Evolutionary conservation across 2,888 invertebrate genomes (phyloP).

Genomic region (Drosophila yooni): DNA sequence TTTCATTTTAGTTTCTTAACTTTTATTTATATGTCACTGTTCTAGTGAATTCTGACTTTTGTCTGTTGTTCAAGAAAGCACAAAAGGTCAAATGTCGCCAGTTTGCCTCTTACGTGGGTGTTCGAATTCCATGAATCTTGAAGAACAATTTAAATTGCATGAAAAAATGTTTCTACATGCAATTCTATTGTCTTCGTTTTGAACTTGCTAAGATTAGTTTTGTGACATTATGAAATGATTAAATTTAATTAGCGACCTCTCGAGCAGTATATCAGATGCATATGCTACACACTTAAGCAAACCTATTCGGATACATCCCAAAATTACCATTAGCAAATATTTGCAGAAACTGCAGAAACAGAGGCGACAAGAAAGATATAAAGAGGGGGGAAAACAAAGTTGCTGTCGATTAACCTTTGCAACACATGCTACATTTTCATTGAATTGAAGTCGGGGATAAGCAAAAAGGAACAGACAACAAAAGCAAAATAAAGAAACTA

Average conservation of each 20-base stretch:
- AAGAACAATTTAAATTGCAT: slow-evolving; percentile 4
- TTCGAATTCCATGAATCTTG: not conserved
- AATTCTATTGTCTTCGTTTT: too few species aligned
- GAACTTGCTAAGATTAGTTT: not conserved
- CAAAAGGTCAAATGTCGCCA: not conserved
- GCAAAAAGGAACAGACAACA: slow-evolving; percentile 7
- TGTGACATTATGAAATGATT: slow-evolving; percentile 1
- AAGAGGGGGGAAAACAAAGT: not conserved
- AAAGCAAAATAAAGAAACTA: slow-evolving; percentile 48
- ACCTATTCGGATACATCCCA: slow-evolving; percentile 3
- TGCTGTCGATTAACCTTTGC: slow-evolving; percentile 57
- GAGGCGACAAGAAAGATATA: not conserved
- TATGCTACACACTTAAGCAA: slow-evolving; percentile 19
- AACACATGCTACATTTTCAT: slow-evolving; percentile 66
- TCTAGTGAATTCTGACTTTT: not conserved
- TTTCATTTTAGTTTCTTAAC: not conserved
- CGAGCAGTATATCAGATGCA: slow-evolving; percentile 18
- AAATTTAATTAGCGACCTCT: slow-evolving; percentile 31
- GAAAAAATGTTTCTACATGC: too few species aligned
- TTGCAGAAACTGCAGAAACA: slow-evolving; percentile 6
- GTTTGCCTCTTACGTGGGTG: not conserved
- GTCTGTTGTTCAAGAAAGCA: not conserved
- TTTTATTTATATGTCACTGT: not conserved
- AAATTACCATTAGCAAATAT: slow-evolving; percentile 5
- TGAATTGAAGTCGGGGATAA: slow-evolving; percentile 51